Conservation (phyloP, 2,888 invertebrate species). For the Spicauda simplicius region DNA sequence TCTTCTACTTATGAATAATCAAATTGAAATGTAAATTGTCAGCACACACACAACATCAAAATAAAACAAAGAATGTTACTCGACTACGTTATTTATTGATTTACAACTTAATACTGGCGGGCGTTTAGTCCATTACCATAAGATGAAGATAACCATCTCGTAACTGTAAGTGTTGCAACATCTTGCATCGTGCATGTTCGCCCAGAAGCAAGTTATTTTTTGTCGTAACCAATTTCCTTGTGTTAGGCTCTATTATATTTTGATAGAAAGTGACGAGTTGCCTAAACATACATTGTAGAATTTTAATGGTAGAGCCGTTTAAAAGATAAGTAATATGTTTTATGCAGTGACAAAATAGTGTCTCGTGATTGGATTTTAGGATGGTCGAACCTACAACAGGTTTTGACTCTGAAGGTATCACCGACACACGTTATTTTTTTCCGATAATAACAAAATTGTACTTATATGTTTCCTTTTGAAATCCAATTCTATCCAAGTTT, state of each 20-base stretch:
- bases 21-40: background rate
- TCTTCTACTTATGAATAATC: background rate
- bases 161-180: slow-evolving; percentile 78
- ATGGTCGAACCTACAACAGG: no score
- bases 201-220: slow-evolving; percentile 49
- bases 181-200: slow-evolving; percentile 42
- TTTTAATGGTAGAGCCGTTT: background rate
- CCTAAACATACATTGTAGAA: background rate
- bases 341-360: background rate
- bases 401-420: no score
- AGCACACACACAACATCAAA: background rate
- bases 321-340: background rate
- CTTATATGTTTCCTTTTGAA: no score
- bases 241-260: slow-evolving; percentile 1
- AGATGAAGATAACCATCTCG: slow-evolving; percentile 64
- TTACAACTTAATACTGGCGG: slow-evolving; percentile 39
- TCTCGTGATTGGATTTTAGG: background rate
- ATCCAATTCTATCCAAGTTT: no score
- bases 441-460: no score
- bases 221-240: slow-evolving; percentile 11
- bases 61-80: background rate
- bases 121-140: slow-evolving; percentile 67
- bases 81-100: slow-evolving; percentile 20
- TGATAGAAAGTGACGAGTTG: slow-evolving; percentile 38
- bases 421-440: no score